Evolutionary conservation across 2,797 vertebrate genomes (phyloP), one percentile per base, ranked within the genome.

Genomic region (Rhinophrynus dorsalis): DNA sequence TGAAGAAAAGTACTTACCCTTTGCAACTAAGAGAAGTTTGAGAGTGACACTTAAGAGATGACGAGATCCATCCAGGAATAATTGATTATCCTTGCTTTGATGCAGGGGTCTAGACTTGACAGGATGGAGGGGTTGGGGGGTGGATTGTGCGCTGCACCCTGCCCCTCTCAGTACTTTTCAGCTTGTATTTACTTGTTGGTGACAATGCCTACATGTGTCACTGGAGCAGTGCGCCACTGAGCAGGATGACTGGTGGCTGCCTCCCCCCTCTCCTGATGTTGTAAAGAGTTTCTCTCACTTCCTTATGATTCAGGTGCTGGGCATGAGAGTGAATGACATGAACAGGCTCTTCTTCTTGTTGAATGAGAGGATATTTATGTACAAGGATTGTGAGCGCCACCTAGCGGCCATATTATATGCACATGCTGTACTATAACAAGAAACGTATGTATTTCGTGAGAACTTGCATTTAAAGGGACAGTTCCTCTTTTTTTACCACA

Each of bases 311-410:
- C 67, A 69, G 57, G 67, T 69, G 27, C 7, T 54, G 58, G 51
- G 27, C 33, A 69, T 45, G 58, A 62, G 23, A 54, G 57, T 62
- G 67, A 69, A 69, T 69, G 67, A 69, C 67, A 69, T 55, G 67
- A 69, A 69, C 67, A 69, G 67, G 57, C 67, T 69, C 67, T 54
- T 62, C 58, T 44, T 61, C 35, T 2, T 51, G 24, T 10, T 17
- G 5, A 51, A 2, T 13, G 33, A 29, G 6, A 27, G 2, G 13
- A 29, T 44, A 5, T 20, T 27, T 44, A 17, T 29, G 10, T 6
- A 12, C 12, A 5, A 65, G 32, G 35, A 11, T 35, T n/a, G 9
- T 45, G 37, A 6, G 26, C 13, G 48, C 67, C 67, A 61, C 23
- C 67, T 69, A 69, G 48, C 26, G 57, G 57, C 7, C 11, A 51